Base-by-base conservation (phyloP, 2,888 invertebrate species). In the Marronus borbonicus region DNA sequence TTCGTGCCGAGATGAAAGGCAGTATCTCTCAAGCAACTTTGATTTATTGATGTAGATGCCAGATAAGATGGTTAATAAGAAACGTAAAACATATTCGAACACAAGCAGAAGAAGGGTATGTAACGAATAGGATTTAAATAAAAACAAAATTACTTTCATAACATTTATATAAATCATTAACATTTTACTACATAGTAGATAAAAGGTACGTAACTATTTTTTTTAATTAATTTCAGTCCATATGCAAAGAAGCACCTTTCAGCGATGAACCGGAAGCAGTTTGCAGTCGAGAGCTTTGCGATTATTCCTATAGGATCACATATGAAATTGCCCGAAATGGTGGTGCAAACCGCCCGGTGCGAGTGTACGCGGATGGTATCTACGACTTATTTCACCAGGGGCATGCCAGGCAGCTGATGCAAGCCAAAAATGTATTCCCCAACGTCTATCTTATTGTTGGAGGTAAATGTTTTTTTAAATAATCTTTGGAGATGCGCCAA, bases 301-400 rank as follows among this genome's bases (percentile, higher is more conserved):
- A 97, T 88, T 97, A 98, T 88, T 92, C 93, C 75, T 91, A 93
- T 65, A 94, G 94, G 86, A 96, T 99, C 83, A 94, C 96, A 0
- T 92, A 96, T 83, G 96, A 97, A 84, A 93, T 93, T 90, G 99
- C 99, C 12, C 91, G 91, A 84, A 92, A 92, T 76, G 97, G 97
- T 76, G 92, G 91, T 89, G 95, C 95, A 44, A 91, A 93, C 39
- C 92, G 99, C 77, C 94, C 94, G 83, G 94, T 99, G 79, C 92
- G 99, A 83, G 97, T 99, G 49, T 99, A 99, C 90, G 97, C 99
- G 1, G 99, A 99, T 90, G 99, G 99, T 83, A 98, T 99, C 87
- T 99, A 99, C 89, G 99, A 99, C 90, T 93, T 99, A 87, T 99
- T 99, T 90, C 99, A 99, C 90, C 97, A 98, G 89, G 99, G 99